Conservation (phyloP, 1,140 invertebrate genomes). For the Hyles euphorbiae region DNA sequence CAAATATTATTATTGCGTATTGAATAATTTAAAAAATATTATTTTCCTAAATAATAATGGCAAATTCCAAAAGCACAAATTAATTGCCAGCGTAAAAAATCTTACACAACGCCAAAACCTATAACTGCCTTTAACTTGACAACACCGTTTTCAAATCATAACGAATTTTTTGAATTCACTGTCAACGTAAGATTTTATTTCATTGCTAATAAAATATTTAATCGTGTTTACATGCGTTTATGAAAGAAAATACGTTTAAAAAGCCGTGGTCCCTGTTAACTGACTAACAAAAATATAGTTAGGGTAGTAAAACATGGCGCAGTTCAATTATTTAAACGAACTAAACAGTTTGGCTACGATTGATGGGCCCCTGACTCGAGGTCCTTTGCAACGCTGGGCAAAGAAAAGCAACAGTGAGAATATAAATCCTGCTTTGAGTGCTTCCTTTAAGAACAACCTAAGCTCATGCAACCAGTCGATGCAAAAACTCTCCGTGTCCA, state of each 20-base stretch:
- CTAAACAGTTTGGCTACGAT: slow-evolving; percentile 84
- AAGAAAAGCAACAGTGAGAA: slow-evolving; percentile 77
- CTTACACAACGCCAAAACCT: no score
- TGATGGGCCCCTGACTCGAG: slow-evolving; percentile 85
- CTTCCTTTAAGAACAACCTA: slow-evolving; percentile 61
- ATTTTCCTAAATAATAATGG: no score
- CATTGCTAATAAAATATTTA: slow-evolving; percentile 2
- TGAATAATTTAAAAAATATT: no score
- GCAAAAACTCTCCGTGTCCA: slow-evolving; percentile 76
- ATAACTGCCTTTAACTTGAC: no score
- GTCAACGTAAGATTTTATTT: slow-evolving; percentile 6
- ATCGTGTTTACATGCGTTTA: background rate
- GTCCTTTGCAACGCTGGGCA: slow-evolving; percentile 87
- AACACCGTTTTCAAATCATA: slow-evolving; percentile 1
- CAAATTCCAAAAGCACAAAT: no score
- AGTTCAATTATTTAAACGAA: slow-evolving; percentile 87
- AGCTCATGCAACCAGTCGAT: slow-evolving; percentile 76
- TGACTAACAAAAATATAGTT: background rate
- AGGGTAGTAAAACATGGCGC: slow-evolving; percentile 78
- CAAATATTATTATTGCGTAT: no score
- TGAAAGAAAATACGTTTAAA: background rate
- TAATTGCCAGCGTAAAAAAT: no score
- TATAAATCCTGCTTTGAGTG: slow-evolving; percentile 49
- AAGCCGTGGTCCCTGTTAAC: background rate
- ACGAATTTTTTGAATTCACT: slow-evolving; percentile 5